Base-by-base conservation (phyloP, 2,888 invertebrate genomes). In the Tinea pellionella region DNA sequence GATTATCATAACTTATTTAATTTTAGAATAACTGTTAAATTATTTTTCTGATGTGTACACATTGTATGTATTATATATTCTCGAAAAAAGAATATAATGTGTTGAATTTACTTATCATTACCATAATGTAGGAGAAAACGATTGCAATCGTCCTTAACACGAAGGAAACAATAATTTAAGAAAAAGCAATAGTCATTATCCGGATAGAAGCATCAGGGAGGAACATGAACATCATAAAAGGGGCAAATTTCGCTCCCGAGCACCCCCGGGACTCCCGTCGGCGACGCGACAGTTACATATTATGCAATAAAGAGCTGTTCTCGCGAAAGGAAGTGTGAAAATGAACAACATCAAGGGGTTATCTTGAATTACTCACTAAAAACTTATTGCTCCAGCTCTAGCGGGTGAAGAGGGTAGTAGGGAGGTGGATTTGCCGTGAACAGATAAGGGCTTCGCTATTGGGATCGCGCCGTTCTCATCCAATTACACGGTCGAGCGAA, bases 271-370 rank as follows among this genome's bases (percentile, higher is more conserved):
- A 80, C 79, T 67, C 75, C 80, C 81, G 80, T 80, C 80, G 80
- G 74, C 80, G 75, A 75, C 67, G 79, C 84, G 85, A 86, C 85
- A 84, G 83, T 83, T 84, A 86, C 86, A 83, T 85, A 86, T 86
- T 86, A 83, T 80, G 85, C 85, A 82, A 87, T 87, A 86, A 86
- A 85, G 84, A 85, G 82, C 87, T 86, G 87, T 87, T 86, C 86
- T 87, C 87, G 87, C 83, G 81, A 82, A 86, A 86, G 87, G 86
- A 87, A 86, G 86, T 87, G 87, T 87, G 86, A 87, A 87, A 87
- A 86, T 87, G 86, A 87, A 84, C 85, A 85, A 85, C 86, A 85
- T 85, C 80, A 86, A 86, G 85, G 86, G 87, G 86, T 86, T 87
- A 87, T 87, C 86, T 86, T 84, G 82, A 86, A 87, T 86, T 86